Base-by-base conservation (phyloP, 2,113 vertebrate genomes). In the Sebastes fasciatus region DNA sequence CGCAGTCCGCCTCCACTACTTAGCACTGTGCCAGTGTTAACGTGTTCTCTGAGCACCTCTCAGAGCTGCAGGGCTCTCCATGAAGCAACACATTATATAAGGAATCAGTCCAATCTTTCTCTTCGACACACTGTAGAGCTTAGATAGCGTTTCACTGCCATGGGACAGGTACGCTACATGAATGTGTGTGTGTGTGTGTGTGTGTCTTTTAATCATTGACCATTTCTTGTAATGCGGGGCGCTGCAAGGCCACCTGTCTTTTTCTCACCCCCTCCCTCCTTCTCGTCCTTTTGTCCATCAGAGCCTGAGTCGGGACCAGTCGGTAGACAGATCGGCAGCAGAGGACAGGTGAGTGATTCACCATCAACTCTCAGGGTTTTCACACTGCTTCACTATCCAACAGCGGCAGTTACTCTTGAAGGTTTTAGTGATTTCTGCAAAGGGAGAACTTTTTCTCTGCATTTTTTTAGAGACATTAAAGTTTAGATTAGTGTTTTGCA, bases 11-110 rank as follows among this genome's bases (percentile, higher is more conserved):
- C 92, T 91, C 91, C 93, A 90, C 89, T 72, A 82, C 86, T 89
- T 68, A 84, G 65, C 80, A 8, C 57, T 78, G 62, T 82, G 76
- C 88, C 86, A 86, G 78, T 85, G 77, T 86, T 84, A 85, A 74
- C 55, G 54, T 80, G 80, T 83, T 84, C 60, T 79, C 76, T 81
- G 73, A 83, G 86, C 76, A 77, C 89, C 82, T 61, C 51, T n/a
- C 19, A 55, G 67, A 86, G 79, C 83, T 83, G 75, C 77, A 88
- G 85, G 83, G 79, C 86, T 88, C 87, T 91, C 80, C 66, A 83
- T 69, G 77, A 86, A 88, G 69, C 83, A 83, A 57, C 63, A 78
- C 79, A 23, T 96, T 93, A 95, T 92, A 85, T 95, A 95, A 95
- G 85, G 72, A 89, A 78, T 88, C 87, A 80, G 74, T 74, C 46